Evolutionary conservation across 2,113 vertebrate species (phyloP).

Genomic region (Oreochromis tanganicae): DNA sequence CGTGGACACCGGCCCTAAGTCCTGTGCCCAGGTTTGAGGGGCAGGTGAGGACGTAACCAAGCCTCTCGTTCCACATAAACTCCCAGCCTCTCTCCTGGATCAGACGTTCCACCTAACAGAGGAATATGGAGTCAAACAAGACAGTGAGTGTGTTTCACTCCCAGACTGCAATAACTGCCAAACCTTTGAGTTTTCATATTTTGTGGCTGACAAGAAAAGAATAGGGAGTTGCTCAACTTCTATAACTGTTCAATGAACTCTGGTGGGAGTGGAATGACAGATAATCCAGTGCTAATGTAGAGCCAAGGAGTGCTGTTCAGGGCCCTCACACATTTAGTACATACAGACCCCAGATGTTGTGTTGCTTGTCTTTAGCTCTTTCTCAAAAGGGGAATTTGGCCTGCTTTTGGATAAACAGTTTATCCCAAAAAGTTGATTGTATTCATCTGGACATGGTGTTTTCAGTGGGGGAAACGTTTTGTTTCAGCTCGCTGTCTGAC

Average conservation of each 20-base stretch:
- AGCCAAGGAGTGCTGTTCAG: background rate
- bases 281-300: background rate
- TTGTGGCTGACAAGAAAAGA: background rate
- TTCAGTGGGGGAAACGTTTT: background rate
- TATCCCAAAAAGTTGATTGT: background rate
- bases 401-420: slow-evolving; percentile 32
- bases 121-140: background rate
- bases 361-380: background rate
- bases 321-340: background rate
- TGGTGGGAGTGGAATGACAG: background rate
- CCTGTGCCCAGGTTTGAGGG: slow-evolving; percentile 77
- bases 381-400: slow-evolving; percentile 9
- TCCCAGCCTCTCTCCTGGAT: slow-evolving; percentile 76
- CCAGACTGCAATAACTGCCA: background rate
- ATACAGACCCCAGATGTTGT: background rate
- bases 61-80: slow-evolving; percentile 76
- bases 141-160: background rate
- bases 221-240: background rate
- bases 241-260: background rate
- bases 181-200: background rate
- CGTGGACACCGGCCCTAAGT: slow-evolving; percentile 72
- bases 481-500: background rate
- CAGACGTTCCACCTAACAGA: slow-evolving; percentile 68
- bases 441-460: background rate
- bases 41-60: slow-evolving; percentile 75